Evolutionary conservation across 2,888 invertebrate species (phyloP), one percentile per base, ranked within the genome.

Genomic region (Amblyjoppa proteus): DNA sequence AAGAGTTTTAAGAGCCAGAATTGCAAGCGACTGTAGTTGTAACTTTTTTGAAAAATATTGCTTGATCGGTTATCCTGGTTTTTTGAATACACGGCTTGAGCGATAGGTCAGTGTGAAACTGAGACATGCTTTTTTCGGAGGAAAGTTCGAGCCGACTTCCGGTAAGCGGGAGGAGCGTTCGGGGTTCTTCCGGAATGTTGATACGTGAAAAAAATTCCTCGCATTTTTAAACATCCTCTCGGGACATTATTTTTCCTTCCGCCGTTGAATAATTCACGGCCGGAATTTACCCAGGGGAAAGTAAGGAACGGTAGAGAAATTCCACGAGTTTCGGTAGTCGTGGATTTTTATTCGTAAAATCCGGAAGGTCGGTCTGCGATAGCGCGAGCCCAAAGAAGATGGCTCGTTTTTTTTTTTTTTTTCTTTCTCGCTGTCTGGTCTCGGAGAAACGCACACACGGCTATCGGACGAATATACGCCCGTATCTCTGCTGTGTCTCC

Each of bases 321-420:
- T 83, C 75, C 71, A 38, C 49, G 76, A 76, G 71, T 80, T 81
- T 80, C 68, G 68, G 84, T 51, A 84, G 73, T 76, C 73, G 45
- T 53, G 51, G 70, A 73, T 83, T 68, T 58, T 41, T 45, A 31
- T 41, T 58, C 51, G 70, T 34, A 70, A 58, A 25, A 61, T 61
- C 61, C 34, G 75, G 70, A 83, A 79, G 83, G 70, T 75, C 75
- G 61, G 64, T 69, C 74, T 25, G 64, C 79, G 31, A 53, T 41
- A 66, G 41, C 73, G 45, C 53, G 53, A 7, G 53, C 61, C 3
- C 38, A 58, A 31, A 13, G 34, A 45, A 41, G 58, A 53, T 64
- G 77, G 34, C 58, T 73, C 66, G 25, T 49, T 51, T 69, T 58
- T 0, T 20, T 20, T 20, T 20, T 20, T 20, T 71, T 73, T 13